phyloP scores from a whole-genome alignment of 2,113 vertebrate species.

The Mustela nigripes region DNA sequence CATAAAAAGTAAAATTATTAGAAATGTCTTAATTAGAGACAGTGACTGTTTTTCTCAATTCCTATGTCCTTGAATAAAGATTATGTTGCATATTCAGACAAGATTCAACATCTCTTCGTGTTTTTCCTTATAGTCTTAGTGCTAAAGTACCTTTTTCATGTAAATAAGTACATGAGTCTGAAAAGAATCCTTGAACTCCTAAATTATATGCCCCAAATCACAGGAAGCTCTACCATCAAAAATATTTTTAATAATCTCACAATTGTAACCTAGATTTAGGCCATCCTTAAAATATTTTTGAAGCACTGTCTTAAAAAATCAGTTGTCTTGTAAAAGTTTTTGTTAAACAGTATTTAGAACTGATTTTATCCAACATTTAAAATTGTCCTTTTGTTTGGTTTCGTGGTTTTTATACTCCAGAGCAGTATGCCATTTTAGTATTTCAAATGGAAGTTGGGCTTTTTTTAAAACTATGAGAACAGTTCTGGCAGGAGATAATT shows the following conservation, averaged over 20 bases:
- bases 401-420: not conserved
- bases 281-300: slow-evolving; percentile 36
- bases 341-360: slow-evolving; percentile 12
- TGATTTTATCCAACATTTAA: not conserved
- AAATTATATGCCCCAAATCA: not conserved
- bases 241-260: not conserved
- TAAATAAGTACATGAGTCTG: not conserved
- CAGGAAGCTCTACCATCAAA: not conserved
- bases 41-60: not conserved
- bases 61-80: not conserved
- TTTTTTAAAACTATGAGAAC: not conserved
- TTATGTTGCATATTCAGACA: not conserved
- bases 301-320: not conserved
- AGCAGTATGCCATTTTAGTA: not conserved
- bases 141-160: not conserved
- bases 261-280: not conserved
- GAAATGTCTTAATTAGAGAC: not conserved
- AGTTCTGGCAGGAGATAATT: not conserved
- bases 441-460: not conserved
- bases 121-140: not conserved
- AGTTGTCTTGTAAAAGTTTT: not conserved
- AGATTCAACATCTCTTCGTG: not conserved
- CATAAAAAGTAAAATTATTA: not conserved
- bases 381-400: not conserved
- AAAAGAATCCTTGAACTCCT: not conserved